A percentile compares a stretch with the other conserved stretches of the same genome.
phyloP scores from a whole-genome alignment of 2,113 vertebrate genomes.

The Gymnocephalus cernua region DNA sequence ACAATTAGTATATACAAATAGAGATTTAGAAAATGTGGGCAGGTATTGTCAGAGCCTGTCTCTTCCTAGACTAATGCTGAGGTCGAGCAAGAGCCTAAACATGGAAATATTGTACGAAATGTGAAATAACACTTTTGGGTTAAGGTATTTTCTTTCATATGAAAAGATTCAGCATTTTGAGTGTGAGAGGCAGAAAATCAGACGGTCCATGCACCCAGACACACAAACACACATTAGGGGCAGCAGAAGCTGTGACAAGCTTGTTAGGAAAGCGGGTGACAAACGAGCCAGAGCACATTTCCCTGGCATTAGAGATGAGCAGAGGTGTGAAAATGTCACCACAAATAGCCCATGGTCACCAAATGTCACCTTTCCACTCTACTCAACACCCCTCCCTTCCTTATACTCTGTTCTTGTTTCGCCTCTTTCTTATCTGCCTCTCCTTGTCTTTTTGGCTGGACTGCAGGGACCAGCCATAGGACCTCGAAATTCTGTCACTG shows the following conservation, averaged over 20 bases:
- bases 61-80: not conserved
- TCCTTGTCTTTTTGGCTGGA: not conserved
- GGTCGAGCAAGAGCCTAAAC: not conserved
- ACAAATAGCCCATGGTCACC: constrained; percentile 79
- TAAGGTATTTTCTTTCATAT: constrained; percentile 7
- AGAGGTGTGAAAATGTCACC: constrained; percentile 82
- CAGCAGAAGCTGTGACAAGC: constrained; percentile 64
- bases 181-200: constrained; percentile 8
- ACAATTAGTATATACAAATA: not conserved
- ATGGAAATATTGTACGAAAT: not conserved
- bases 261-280: constrained; percentile 76
- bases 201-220: not conserved
- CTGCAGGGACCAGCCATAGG: too few relatives aligned
- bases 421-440: constrained; percentile 35
- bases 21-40: not conserved
- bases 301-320: constrained; percentile 76
- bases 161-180: constrained; percentile 28
- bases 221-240: constrained; percentile 38
- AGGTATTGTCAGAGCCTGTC: not conserved
- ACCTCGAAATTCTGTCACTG: too few relatives aligned
- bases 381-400: constrained; percentile 22
- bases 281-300: constrained; percentile 71
- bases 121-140: constrained; percentile 3
- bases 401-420: constrained; percentile 34
- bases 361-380: constrained; percentile 76